A percentile compares a stretch with the other conserved stretches of the same genome.
Conservation (phyloP, 2,113 vertebrate species). For the Poeciliopsis prolifica region DNA sequence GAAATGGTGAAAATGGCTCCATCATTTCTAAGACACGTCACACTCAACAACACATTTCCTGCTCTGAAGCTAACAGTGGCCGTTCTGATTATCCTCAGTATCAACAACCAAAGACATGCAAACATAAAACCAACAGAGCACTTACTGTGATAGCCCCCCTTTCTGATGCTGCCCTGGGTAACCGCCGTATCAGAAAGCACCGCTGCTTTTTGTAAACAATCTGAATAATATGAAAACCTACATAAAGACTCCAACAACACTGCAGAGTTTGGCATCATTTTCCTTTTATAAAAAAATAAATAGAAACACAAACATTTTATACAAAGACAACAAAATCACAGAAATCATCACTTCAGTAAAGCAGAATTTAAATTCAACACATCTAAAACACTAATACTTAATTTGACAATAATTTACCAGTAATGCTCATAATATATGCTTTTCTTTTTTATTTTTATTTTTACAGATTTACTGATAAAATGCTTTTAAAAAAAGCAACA, state of each 20-base stretch:
- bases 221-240: neutral
- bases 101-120: too few relatives aligned
- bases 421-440: conserved; percentile 10
- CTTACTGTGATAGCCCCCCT: too few relatives aligned
- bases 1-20: neutral
- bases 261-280: conserved; percentile 14
- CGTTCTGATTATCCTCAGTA: too few relatives aligned
- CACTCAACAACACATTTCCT: neutral
- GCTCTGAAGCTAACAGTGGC: too few relatives aligned
- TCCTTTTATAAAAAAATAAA: conserved; percentile 78
- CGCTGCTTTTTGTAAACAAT: neutral
- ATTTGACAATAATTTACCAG: conserved; percentile 3
- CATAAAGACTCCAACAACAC: neutral
- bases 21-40: neutral
- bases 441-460: neutral
- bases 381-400: conserved; percentile 26
- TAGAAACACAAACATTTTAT: conserved; percentile 65
- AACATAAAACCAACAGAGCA: too few relatives aligned
- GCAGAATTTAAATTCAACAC: conserved; percentile 20
- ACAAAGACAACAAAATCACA: conserved; percentile 64
- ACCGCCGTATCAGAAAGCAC: neutral
- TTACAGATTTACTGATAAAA: conserved; percentile 49
- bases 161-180: neutral
- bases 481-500: conserved; percentile 2
- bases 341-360: conserved; percentile 46